Evolutionary conservation across 2,797 vertebrate species (phyloP), one percentile per base, ranked within the genome.

Genomic region (Scomberomorus guttatus): DNA sequence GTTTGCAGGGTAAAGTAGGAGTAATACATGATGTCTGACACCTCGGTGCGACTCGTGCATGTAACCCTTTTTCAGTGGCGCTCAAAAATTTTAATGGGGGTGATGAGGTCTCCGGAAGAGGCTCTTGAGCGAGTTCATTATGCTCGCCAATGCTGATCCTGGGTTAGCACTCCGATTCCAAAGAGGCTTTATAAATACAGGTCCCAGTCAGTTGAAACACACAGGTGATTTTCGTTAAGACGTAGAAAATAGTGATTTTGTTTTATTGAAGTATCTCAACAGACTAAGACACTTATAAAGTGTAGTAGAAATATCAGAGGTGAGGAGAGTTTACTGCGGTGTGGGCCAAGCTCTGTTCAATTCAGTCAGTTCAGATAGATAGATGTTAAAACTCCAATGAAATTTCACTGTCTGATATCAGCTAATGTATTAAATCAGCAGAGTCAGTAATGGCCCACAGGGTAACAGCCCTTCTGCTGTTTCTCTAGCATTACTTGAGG

Each of bases 191-290:
- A 87, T 73, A 87, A 92, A 92, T 34, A 83, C 91, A 87, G 84
- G 79, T 84, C 72, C 77, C 80, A 78, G 79, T 89, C 83, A 67
- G 82, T 72, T 87, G 80, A 86, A 85, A 92, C 90, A 89, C 84
- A 90, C 74, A 71, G 75, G 82, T 88, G 85, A 79, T 60, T 87
- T 92, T 80, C 63, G 87, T 81, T 46, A 79, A 87, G 75, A 88
- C 79, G 85, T 91, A 93, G 87, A 96, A 96, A 96, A 95, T 89
- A 87, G 86, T 92, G 86, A 86, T 83, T 88, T 87, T 76, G 3
- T 91, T 94, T 94, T 81, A 93, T 91, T 93, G 89, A 94, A 93
- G 90, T 91, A 89, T 91, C 89, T 94, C 93, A 92, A 92, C 80
- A 46, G 81, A 93, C 74, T 83, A 93, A 86, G 78, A 92, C 90